These are phyloP conservation scores for Corapipo altera DNA, from an alignment of 2,113 vertebrate genomes.

Conservation along the genomic window DNA sequence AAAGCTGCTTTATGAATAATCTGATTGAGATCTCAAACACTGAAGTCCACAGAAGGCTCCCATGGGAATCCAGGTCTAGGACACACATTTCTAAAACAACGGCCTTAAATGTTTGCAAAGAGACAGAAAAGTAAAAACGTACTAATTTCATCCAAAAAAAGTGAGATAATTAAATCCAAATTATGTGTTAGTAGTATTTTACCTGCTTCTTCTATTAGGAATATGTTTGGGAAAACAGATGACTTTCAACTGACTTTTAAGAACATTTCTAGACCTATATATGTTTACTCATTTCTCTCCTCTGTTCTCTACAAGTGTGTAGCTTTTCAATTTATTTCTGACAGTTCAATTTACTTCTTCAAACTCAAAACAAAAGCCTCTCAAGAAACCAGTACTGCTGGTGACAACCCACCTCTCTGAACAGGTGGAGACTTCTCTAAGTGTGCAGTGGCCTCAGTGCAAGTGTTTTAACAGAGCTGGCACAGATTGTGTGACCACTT, in stretches of 20 bases:
- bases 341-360: not conserved
- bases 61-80: not conserved
- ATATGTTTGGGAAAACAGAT: not conserved
- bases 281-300: not conserved
- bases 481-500: not conserved
- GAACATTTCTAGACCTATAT: not conserved
- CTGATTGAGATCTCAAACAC: not conserved
- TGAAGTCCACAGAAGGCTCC: not conserved
- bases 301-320: not conserved
- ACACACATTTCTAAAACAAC: not conserved
- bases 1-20: not conserved
- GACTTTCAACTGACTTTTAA: not conserved
- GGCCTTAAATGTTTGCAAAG: not conserved
- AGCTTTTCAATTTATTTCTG: not conserved
- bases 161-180: not conserved
- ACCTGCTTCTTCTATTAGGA: not conserved
- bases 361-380: not conserved
- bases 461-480: not conserved
- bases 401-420: not conserved
- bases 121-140: not conserved
- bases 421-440: not conserved
- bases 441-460: not conserved
- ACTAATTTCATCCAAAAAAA: not conserved
- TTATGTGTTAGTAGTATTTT: not conserved
- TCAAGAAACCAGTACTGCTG: not conserved